Evolutionary conservation across 2,888 invertebrate genomes (phyloP), one percentile per base, ranked within the genome.

Genomic region (Xestia c-nigrum): DNA sequence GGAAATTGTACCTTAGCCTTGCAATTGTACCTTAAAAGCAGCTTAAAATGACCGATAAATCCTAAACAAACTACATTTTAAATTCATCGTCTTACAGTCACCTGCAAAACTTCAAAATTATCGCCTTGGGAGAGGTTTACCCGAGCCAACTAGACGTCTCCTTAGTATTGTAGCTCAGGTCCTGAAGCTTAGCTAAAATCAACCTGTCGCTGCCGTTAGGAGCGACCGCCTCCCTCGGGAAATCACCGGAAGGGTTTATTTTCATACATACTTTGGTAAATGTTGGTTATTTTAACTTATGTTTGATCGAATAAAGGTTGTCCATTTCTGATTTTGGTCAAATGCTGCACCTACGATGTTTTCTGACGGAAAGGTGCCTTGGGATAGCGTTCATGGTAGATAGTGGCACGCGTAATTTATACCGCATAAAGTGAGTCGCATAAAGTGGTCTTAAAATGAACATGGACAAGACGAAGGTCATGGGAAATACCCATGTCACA

Each of bases 181-280:
- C 43, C 40, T 85, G 83, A 80, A 89, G 88, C 85, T 90, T 82
- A 83, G 81, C 83, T 76, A 85, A 89, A 87, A 88, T 87, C 86
- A 81, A 85, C 69, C 80, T 76, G 78, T 77, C 80, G 79, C 84
- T 80, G 86, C 80, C 82, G 66, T 73, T 59, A 73, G 72, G 64
- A 69, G 31, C 55, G 69, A 50, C 14, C 38, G 68, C 78, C 89
- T 78, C 92, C 84, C 89, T 12, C 52, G 91, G 92, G 93, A 92
- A 93, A 93, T 93, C 91, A 92, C 57, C 74, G 76, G 74, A 87
- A 87, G 77, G 85, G 86, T 87, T 83, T 90, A 89, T 89, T 90
- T 89, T 90, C 89, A 90, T 90, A 85, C 79, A 83, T 87, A 86
- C 84, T 81, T 81, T 61, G 24, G 57, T 52, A 76, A 74, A 84